A percentile compares a stretch with the other conserved stretches of the same genome.
These are phyloP conservation scores for Coelinius sp. DNA, from an alignment of 2,888 invertebrate species.

Conservation along the genomic window DNA sequence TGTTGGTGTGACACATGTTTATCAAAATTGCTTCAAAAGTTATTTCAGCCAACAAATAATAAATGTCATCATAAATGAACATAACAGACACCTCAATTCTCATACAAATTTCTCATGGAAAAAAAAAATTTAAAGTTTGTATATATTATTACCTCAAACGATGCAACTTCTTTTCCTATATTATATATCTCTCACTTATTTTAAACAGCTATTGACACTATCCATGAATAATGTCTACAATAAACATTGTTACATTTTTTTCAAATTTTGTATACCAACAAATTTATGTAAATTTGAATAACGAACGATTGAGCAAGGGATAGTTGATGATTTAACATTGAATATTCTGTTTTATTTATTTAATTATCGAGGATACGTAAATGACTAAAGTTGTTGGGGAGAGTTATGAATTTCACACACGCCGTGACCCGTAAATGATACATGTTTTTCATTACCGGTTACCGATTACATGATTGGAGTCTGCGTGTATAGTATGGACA, in stretches of 20 bases:
- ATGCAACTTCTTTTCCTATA: background rate
- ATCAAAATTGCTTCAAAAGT: background rate
- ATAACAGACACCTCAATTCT: no score
- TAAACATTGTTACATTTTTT: background rate
- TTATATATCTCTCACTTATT: background rate
- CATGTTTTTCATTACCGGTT: slow-evolving; percentile 33
- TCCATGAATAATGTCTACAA: background rate
- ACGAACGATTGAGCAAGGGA: slow-evolving; percentile 3
- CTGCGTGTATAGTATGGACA: background rate
- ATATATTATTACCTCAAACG: slow-evolving; percentile 1
- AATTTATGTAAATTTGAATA: background rate
- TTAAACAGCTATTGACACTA: background rate
- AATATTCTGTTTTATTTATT: background rate
- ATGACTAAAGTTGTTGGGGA: background rate
- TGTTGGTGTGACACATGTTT: background rate
- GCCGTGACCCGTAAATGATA: slow-evolving; percentile 9
- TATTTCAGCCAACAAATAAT: background rate
- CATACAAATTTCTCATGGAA: background rate
- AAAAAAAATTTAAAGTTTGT: background rate
- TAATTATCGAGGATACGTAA: background rate
- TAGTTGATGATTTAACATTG: background rate
- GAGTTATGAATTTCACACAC: slow-evolving; percentile 3
- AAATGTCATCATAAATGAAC: background rate
- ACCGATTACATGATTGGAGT: slow-evolving; percentile 50
- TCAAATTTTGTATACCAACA: background rate